Base-by-base conservation (phyloP, 2,888 invertebrate species). In the Nymphalis urticae region DNA sequence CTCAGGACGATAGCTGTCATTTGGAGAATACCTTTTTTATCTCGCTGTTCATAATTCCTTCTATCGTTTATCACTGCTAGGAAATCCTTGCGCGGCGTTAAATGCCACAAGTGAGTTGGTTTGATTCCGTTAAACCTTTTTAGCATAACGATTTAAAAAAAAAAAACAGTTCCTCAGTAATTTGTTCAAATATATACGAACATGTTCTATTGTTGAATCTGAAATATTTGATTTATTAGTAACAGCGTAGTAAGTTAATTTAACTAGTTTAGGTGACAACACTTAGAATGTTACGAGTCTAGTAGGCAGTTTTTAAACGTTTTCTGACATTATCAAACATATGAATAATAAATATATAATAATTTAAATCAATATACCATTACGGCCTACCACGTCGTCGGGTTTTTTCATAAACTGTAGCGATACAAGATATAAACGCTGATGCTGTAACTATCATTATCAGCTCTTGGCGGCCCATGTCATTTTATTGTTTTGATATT, bases 71-170 rank as follows among this genome's bases (percentile, higher is more conserved):
- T 36, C 16, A 80, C 70, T 0, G 71, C 76, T 10, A 63, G 60
- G 9, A 82, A 78, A 50, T 85, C 79, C 58, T 84, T 84, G 47
- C 2, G 77, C 0, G 85, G 79, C 1, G 86, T 88, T 2, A 77
- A 72, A 48, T 80, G 73, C 87, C 87, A 90, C 1, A 89, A 79
- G 19, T 77, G 85, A 0, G 84, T 81, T 2, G 90, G 89, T 73
- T 89, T 89, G 42, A 85, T 81, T 17, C 84, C 83, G 32, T 64
- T 69, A 16, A 67, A 65, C 68, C 63, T 70, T 47, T 68, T 65
- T n/a, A 72, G 64, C 73, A 72, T 73, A 58, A 10, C 42, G 19
- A 58, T 58, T 32, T 58, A 5, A 58, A 58, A 16, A 27, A 16
- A 50, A 8, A 50, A 50, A 50, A 17, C 19, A 50, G 2, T 5